Percentiles rank a stretch among this genome's conserved stretches.
These are phyloP conservation scores for Paramuricea clavata DNA, from an alignment of 92 coral and sea anemone genomes.

Conservation along the genomic window DNA sequence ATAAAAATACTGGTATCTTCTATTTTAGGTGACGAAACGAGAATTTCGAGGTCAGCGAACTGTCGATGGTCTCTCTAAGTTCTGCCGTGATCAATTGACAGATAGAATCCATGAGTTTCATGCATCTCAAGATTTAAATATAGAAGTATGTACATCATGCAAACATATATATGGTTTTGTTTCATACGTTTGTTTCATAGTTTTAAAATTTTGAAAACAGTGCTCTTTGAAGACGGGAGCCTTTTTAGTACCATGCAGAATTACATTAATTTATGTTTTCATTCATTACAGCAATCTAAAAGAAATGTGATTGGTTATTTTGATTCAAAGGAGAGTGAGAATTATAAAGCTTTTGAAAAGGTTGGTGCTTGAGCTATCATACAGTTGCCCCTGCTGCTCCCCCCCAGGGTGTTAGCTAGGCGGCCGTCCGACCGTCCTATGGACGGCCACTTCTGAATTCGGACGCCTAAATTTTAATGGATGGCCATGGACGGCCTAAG, in stretches of 20 bases:
- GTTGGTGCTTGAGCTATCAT: conserved; percentile 31
- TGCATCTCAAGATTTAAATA: conserved; percentile 79
- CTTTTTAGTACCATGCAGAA: background rate
- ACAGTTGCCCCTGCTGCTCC: too few relatives aligned
- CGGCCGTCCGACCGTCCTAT: background rate
- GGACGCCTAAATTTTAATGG: too few relatives aligned
- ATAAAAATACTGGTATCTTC: too few relatives aligned
- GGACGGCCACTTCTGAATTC: too few relatives aligned
- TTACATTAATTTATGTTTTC: background rate
- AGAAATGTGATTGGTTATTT: conserved; percentile 87
- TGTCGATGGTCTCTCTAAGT: conserved; percentile 96
- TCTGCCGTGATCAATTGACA: conserved; percentile 84
- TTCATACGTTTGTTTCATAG: too few relatives aligned
- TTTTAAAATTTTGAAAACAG: too few relatives aligned
- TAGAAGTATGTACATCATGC: conserved; percentile 67
- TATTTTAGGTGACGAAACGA: conserved; percentile 74
- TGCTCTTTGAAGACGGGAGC: too few relatives aligned
- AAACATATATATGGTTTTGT: too few relatives aligned
- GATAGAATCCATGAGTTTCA: conserved; percentile 83
- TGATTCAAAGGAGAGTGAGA: conserved; percentile 86
- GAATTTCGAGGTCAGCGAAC: conserved; percentile 98
- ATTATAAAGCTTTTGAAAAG: conserved; percentile 79
- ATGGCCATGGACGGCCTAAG: too few relatives aligned
- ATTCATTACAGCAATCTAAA: conserved; percentile 68
- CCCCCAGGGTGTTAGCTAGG: background rate